These are phyloP conservation scores for Ctenicera cuprea DNA, from an alignment of 2,888 invertebrate species.

Conservation along the genomic window DNA sequence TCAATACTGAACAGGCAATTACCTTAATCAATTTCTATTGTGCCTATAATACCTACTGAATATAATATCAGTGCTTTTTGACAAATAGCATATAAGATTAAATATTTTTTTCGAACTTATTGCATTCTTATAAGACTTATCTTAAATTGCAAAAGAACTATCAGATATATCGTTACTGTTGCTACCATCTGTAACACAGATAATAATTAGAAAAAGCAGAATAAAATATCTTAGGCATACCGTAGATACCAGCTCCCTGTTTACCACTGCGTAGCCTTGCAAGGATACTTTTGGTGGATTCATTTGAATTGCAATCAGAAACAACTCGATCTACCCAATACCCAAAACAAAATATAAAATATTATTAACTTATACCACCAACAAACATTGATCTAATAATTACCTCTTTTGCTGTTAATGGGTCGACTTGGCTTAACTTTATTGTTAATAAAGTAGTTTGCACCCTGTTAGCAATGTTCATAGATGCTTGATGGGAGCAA, in stretches of 20 bases:
- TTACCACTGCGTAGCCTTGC: constrained; percentile 80
- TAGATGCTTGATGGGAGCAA: constrained; percentile 80
- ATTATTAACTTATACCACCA: too few relatives aligned
- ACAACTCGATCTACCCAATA: constrained; percentile 79
- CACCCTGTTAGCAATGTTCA: constrained; percentile 79
- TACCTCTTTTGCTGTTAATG: constrained; percentile 78
- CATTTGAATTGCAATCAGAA: constrained; percentile 81
- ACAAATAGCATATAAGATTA: not conserved
- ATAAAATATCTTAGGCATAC: constrained; percentile 70
- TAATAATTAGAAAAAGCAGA: not conserved
- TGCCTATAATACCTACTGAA: too few relatives aligned
- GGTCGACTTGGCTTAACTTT: constrained; percentile 76
- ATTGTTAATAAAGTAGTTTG: constrained; percentile 78
- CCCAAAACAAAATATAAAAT: too few relatives aligned
- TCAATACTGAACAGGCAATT: constrained; percentile 40
- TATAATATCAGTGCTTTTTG: too few relatives aligned
- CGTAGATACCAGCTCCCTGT: constrained; percentile 79
- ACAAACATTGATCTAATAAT: not conserved
- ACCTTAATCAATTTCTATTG: constrained; percentile 41
- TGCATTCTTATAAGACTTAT: constrained; percentile 69
- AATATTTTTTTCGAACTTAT: constrained; percentile 3
- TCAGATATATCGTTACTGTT: constrained; percentile 80
- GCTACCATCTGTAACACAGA: constrained; percentile 75
- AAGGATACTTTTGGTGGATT: constrained; percentile 82
- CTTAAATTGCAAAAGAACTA: constrained; percentile 81